Percentiles rank a stretch among this genome's conserved stretches.
phyloP scores from a whole-genome alignment of 2,113 vertebrate genomes.

The Tympanuchus pallidicinctus region DNA sequence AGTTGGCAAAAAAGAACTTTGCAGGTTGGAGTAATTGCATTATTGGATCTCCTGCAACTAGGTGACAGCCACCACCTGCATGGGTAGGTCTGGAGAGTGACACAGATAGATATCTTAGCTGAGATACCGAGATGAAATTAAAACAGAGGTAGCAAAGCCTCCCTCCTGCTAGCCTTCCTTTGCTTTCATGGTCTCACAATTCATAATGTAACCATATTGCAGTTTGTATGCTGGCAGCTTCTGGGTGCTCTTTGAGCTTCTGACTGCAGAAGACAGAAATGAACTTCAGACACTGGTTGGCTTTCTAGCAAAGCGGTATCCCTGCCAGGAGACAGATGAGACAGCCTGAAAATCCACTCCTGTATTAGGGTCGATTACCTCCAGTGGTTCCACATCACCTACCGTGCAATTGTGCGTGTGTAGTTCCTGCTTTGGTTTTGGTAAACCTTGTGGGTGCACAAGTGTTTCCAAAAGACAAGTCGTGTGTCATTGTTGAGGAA shows the following conservation, averaged over 20 bases:
- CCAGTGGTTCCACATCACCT: not conserved
- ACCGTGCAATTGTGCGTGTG: not conserved
- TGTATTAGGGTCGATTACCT: not conserved
- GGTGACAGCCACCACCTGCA: not conserved
- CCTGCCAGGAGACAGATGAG: not conserved
- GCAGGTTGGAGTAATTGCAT: not conserved
- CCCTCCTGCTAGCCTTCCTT: not conserved
- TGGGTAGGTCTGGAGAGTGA: not conserved
- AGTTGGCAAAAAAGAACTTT: not conserved
- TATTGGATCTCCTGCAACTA: not conserved
- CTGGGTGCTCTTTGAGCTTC: not conserved
- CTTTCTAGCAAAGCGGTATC: not conserved
- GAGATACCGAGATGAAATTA: not conserved
- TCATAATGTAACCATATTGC: not conserved
- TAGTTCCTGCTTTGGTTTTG: not conserved
- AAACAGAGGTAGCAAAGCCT: not conserved
- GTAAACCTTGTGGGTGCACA: not conserved
- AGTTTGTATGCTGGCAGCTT: not conserved
- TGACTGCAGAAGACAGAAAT: not conserved
- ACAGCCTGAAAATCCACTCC: not conserved
- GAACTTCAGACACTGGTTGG: not conserved
- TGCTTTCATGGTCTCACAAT: not conserved
- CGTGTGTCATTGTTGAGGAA: fast-evolving
- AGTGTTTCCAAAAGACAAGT: not conserved
- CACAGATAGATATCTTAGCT: not conserved